These are phyloP conservation scores for Homarus gammarus DNA, from an alignment of 2,888 invertebrate genomes.

Conservation along the genomic window DNA sequence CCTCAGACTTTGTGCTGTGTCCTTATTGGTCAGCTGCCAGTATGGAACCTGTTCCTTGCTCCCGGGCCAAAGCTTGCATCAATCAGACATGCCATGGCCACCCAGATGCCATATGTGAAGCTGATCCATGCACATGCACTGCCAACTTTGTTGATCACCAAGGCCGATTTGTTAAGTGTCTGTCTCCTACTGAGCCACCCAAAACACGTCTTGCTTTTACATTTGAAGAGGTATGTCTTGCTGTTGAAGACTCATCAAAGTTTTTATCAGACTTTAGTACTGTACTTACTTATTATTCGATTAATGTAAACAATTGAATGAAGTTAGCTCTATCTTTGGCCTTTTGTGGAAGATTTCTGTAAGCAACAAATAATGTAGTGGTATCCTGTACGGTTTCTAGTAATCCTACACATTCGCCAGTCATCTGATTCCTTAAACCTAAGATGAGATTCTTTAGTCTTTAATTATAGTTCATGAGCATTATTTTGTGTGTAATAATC, in stretches of 20 bases:
- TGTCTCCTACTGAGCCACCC: constrained; percentile 60
- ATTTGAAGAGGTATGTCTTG: constrained; percentile 64
- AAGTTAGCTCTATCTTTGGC: too few species aligned
- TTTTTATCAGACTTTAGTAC: too few species aligned
- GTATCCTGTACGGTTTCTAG: too few species aligned
- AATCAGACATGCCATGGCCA: constrained; percentile 77
- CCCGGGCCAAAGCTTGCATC: constrained; percentile 77
- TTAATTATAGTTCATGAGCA: not conserved
- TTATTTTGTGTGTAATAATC: not conserved
- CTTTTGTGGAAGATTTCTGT: too few species aligned
- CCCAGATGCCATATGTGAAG: constrained; percentile 78
- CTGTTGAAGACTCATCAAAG: not conserved
- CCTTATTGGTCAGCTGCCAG: constrained; percentile 77
- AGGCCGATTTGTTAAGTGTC: constrained; percentile 70
- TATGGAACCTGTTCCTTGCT: constrained; percentile 77
- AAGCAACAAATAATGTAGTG: too few species aligned
- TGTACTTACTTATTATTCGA: too few species aligned
- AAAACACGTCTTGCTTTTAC: constrained; percentile 74
- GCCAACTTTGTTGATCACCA: constrained; percentile 76
- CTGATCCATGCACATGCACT: constrained; percentile 78
- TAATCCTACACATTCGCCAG: too few species aligned
- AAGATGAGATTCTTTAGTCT: too few species aligned
- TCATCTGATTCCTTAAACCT: too few species aligned
- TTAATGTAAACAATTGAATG: too few species aligned
- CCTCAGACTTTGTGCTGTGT: constrained; percentile 78